Evolutionary conservation across 1,140 invertebrate genomes (phyloP).

Genomic region (Bombus difficillimus): DNA sequence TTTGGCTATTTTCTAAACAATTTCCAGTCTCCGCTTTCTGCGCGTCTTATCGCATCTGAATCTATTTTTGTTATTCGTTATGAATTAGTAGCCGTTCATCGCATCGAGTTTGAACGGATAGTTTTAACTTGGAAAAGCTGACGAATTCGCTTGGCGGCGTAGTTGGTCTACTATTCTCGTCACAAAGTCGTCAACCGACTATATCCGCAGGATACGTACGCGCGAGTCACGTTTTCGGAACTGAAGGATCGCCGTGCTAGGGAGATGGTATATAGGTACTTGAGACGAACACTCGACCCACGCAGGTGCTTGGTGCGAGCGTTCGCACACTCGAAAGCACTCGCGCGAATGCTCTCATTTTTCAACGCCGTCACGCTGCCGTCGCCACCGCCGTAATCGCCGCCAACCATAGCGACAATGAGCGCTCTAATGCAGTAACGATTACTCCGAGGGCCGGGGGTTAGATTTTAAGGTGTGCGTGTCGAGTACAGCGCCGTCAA

Average conservation of each 20-base stretch:
- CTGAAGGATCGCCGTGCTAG: not conserved
- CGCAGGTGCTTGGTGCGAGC: conserved; percentile 35
- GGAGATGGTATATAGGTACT: conserved; percentile 34
- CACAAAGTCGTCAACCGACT: not conserved
- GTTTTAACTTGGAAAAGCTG: not conserved
- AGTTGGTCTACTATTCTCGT: not conserved
- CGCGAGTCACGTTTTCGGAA: conserved; percentile 19
- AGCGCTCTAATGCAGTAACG: conserved; percentile 62
- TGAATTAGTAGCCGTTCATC: not conserved
- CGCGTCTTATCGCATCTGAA: not conserved
- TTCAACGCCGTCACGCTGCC: not conserved
- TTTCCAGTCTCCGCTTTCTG: not conserved
- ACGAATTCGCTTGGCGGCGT: not conserved
- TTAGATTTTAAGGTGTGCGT: conserved; percentile 45
- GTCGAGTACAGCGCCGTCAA: not conserved
- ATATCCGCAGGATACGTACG: not conserved
- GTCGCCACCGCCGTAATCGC: not conserved
- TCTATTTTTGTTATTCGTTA: not conserved
- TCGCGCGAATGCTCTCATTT: conserved; percentile 61
- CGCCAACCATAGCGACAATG: conserved; percentile 48
- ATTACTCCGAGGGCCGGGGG: conserved; percentile 41
- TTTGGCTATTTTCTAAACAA: not conserved
- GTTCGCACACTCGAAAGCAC: conserved; percentile 49
- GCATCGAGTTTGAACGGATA: not conserved
- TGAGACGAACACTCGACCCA: conserved; percentile 56